Percentiles rank a stretch among this genome's conserved stretches.
phyloP scores from a whole-genome alignment of 2,113 vertebrate genomes.

The Zosterops japonicus region DNA sequence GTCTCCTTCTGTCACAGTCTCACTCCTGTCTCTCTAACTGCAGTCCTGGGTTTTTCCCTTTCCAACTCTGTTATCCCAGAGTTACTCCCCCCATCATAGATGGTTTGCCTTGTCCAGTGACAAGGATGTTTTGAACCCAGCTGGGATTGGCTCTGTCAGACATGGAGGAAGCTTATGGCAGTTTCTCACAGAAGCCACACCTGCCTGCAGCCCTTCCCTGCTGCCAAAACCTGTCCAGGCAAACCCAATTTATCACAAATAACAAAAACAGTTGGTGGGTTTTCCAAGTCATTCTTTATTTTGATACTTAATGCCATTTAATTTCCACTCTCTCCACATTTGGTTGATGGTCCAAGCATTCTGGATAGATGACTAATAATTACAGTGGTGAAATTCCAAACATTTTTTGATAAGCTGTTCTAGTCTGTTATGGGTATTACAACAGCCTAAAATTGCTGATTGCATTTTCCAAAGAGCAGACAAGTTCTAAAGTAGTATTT shows the following conservation, averaged over 20 bases:
- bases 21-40: background rate
- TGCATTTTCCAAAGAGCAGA: background rate
- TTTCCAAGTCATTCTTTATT: background rate
- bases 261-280: background rate
- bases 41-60: background rate
- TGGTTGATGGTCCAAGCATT: background rate
- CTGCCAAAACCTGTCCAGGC: background rate
- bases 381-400: background rate
- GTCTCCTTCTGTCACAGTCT: background rate
- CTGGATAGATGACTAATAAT: background rate
- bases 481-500: background rate
- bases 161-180: background rate
- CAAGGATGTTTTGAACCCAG: background rate
- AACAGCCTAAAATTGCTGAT: background rate
- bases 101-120: background rate
- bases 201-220: background rate
- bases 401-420: background rate
- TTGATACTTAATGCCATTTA: background rate
- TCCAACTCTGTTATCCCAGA: background rate
- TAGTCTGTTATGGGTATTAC: background rate
- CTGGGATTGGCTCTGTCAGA: background rate
- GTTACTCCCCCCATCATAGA: accelerated
- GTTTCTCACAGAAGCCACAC: background rate
- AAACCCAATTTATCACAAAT: background rate
- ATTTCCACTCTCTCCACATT: background rate